A percentile compares a stretch with the other conserved stretches of the same genome.
These are phyloP conservation scores for Gymnobelideus leadbeateri DNA, from an alignment of 2,113 vertebrate species.

Conservation along the genomic window DNA sequence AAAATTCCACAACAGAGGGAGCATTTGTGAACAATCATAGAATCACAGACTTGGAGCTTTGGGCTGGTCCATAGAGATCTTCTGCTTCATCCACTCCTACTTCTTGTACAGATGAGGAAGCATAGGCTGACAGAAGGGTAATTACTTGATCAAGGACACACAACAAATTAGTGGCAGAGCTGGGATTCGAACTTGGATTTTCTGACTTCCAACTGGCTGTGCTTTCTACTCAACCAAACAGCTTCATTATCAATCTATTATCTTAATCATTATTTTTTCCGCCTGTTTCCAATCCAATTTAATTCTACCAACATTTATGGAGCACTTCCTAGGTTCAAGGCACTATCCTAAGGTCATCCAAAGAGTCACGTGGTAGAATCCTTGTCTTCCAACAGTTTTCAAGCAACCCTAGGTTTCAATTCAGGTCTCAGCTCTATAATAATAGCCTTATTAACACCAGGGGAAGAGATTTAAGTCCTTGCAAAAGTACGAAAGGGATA, in stretches of 20 bases:
- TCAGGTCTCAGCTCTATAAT: not conserved
- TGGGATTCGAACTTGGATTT: not conserved
- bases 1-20: slow-evolving; percentile 17
- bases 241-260: slow-evolving; percentile 2
- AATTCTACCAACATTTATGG: not conserved
- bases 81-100: not conserved
- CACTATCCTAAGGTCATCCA: not conserved
- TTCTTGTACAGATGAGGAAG: not conserved
- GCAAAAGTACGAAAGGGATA: not conserved
- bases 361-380: not conserved
- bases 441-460: not conserved
- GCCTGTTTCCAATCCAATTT: not conserved
- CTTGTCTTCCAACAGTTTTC: not conserved
- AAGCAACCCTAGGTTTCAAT: not conserved
- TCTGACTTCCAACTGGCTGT: not conserved
- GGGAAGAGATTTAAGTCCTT: not conserved
- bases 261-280: slow-evolving; percentile 34
- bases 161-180: not conserved
- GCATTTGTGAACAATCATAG: not conserved
- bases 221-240: not conserved
- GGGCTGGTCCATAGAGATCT: not conserved
- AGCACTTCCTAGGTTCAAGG: not conserved
- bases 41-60: not conserved
- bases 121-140: not conserved
- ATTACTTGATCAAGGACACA: not conserved